Base-by-base conservation (phyloP, 2,888 invertebrate species). In the Euclidia mi region DNA sequence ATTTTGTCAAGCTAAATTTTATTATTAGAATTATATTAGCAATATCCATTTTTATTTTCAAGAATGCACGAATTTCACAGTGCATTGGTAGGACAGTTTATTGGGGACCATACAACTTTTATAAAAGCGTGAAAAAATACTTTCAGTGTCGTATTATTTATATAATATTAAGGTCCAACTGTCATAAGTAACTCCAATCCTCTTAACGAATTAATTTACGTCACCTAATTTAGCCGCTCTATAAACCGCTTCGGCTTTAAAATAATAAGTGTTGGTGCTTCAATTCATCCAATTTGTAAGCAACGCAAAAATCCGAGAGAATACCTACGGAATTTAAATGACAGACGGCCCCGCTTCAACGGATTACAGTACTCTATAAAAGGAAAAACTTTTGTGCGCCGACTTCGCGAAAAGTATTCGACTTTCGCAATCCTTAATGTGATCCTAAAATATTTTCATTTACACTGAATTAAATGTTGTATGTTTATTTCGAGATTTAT, bases 351-450 rank as follows among this genome's bases (percentile, higher is more conserved):
- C 7, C 46, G 45, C 55, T 70, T 62, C 42, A 57, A 53, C 38
- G 70, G 76, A 65, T 63, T 74, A 72, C 70, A 20, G 50, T 15
- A 48, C 57, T 67, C 49, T 63, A 70, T 76, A 70, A 70, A 74
- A 63, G 53, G 59, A 71, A 66, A 60, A 59, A 63, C 63, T 62
- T 62, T 71, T 17, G 40, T 28, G 44, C 47, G 10, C 12, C 34
- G 25, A 49, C 29, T 56, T 35, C 43, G 25, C 15, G 38, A 44
- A 42, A 58, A 59, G 56, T 69, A 60, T 70, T 69, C 31, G 55
- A 59, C 49, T 46, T 58, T 52, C 47, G 25, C 17, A 56, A 40
- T 49, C 43, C 51, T 35, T 68, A 68, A 72, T 60, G 41, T 55
- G 56, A 57, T 69, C 53, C 40, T 42, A 42, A 74, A 66, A 65